These are phyloP conservation scores for Pocillopora meandrina DNA, from an alignment of 92 coral and sea anemone genomes.

Conservation along the genomic window DNA sequence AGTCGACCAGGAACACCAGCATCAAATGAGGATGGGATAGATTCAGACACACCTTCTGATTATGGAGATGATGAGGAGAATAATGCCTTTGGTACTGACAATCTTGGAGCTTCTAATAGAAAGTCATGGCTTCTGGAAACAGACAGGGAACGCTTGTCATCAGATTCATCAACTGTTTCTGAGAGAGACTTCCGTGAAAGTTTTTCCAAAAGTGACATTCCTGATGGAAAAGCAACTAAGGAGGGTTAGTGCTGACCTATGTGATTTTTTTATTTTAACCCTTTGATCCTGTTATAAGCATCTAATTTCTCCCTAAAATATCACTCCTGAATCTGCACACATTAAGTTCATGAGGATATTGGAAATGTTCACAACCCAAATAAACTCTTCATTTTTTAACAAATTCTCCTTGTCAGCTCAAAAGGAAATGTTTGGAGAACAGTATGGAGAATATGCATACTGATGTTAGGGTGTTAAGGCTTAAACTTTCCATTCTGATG, in stretches of 20 bases:
- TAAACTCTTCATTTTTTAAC: too few relatives aligned
- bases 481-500: too few relatives aligned
- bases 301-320: too few relatives aligned
- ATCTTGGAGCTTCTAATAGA: conserved; percentile 14
- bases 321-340: too few relatives aligned
- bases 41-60: conserved; percentile 83
- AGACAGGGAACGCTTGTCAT: conserved; percentile 69
- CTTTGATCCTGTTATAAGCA: too few relatives aligned
- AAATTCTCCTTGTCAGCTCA: too few relatives aligned
- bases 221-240: conserved; percentile 16
- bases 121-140: conserved; percentile 57
- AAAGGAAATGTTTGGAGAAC: too few relatives aligned
- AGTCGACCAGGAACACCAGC: conserved; percentile 50
- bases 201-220: conserved; percentile 2
- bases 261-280: background rate
- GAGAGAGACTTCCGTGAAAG: conserved; percentile 70
- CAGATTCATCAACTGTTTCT: conserved; percentile 87
- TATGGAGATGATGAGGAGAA: conserved; percentile 71
- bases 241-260: conserved; percentile 11
- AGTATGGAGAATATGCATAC: too few relatives aligned
- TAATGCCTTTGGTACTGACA: conserved; percentile 20
- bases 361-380: too few relatives aligned
- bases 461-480: too few relatives aligned
- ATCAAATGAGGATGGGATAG: conserved; percentile 70
- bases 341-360: too few relatives aligned